Evolutionary conservation across 2,797 vertebrate species (phyloP), one percentile per base, ranked within the genome.

Genomic region (Artibeus jamaicensis): DNA sequence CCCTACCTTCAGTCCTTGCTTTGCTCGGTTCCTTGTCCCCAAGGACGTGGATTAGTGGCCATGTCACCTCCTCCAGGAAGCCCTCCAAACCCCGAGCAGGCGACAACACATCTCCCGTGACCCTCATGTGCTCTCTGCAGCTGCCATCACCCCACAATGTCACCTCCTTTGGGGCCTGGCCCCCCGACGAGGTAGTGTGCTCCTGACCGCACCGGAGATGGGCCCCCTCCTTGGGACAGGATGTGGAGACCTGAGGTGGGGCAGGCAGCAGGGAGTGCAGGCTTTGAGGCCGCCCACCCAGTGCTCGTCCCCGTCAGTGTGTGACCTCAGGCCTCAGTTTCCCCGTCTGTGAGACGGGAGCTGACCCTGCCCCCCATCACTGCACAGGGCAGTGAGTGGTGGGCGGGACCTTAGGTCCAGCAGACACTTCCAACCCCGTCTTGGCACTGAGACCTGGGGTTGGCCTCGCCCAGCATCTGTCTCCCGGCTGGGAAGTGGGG

Each of bases 131-230:
- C n/a, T 57, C 57, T 3, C 0, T 9, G 5, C 34, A 2, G 42
- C 26, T 5, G 39, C 18, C 44, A 3, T 32, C 6, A 9, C 76
- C 67, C 26, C 9, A 0, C 3, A 15, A 4, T 1, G 16, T 21
- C 7, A 3, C 3, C 32, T 22, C 9, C 6, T 50, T 50, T n/a
- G 18, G 46, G 34, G 74, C 46, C 74, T 50, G 50, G 18, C 70
- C 37, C 68, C 53, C 14, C 0, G 2, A 21, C 3, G 2, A 24
- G 24, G 44, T 39, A 9, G 15, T 9, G 9, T 0, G 0, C 18
- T 9, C 82, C n/a, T 4, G 32, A 16, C n/a, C 21, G 9, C 0
- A 6, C 42, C 77, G 1, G 46, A 42, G 53, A 34, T 1, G 21
- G 11, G 2, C 26, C 34, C 19, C 7, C 1, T 29, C 34, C 2